Evolutionary conservation across 1,140 invertebrate species (phyloP).

Genomic region (Tetragnatha versicolor): DNA sequence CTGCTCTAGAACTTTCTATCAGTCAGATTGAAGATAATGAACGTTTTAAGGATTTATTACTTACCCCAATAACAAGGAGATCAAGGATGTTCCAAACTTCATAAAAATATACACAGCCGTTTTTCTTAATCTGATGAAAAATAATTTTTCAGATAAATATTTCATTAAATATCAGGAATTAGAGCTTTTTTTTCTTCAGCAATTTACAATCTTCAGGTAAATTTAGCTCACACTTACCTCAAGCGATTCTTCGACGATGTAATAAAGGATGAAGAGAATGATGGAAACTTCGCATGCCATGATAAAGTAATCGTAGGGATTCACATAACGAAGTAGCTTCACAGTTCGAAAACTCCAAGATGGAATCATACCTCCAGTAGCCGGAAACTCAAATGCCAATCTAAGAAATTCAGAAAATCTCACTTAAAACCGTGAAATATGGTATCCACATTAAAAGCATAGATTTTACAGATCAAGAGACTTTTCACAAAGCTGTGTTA

Average conservation of each 20-base stretch:
- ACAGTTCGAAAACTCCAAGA: conserved; percentile 70
- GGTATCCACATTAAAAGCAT: no score
- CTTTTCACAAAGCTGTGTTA: no score
- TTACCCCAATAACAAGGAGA: conserved; percentile 67
- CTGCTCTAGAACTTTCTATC: no score
- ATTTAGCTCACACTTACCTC: conserved; percentile 64
- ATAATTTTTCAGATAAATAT: background rate
- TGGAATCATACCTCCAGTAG: conserved; percentile 75
- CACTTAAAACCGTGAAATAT: background rate
- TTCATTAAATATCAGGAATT: no score
- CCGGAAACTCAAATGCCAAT: conserved; percentile 70
- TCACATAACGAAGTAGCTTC: conserved; percentile 71
- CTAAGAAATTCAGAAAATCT: conserved; percentile 41
- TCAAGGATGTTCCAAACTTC: conserved; percentile 74
- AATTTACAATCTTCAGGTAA: background rate
- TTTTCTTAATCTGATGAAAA: conserved; percentile 70
- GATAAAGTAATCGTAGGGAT: conserved; percentile 69
- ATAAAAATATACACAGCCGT: conserved; percentile 69
- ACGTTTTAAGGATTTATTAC: background rate
- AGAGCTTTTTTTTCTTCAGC: no score
- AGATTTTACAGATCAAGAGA: no score
- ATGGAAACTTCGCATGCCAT: conserved; percentile 71
- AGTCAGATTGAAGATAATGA: no score
- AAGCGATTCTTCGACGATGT: conserved; percentile 72
- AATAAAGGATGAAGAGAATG: conserved; percentile 72